A percentile compares a stretch with the other conserved stretches of the same genome.
Evolutionary conservation across 2,797 vertebrate genomes (phyloP).

Genomic region (Falco berigora): DNA sequence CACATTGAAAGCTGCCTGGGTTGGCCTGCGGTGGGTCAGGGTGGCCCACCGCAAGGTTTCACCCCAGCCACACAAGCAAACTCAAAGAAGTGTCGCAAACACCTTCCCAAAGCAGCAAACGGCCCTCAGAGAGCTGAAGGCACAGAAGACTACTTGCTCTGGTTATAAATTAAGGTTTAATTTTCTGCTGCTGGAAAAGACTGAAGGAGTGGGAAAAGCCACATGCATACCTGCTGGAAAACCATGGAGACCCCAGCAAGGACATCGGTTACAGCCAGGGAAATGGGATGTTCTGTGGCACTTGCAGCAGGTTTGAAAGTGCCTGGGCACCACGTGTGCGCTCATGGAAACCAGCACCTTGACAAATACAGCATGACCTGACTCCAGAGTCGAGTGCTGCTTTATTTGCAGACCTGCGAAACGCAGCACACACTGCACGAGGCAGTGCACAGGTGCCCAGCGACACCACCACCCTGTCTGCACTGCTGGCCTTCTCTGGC

Average conservation of each 20-base stretch:
- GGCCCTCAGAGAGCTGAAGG: neutral
- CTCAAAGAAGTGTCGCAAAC: neutral
- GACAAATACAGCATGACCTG: rapidly evolving
- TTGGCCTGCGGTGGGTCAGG: neutral
- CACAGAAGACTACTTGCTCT: neutral
- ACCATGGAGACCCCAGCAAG: neutral
- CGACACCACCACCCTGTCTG: neutral
- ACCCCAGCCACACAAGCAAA: neutral
- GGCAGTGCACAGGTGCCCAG: neutral
- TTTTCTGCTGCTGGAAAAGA: neutral
- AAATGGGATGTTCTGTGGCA: rapidly evolving
- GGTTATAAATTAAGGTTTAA: neutral
- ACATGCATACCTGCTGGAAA: rapidly evolving
- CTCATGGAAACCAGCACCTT: neutral
- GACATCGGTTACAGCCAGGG: rapidly evolving
- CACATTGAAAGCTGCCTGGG: neutral
- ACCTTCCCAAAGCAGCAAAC: neutral
- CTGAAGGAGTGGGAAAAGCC: neutral
- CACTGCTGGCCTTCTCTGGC: rapidly evolving
- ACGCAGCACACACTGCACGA: rapidly evolving
- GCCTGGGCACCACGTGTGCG: rapidly evolving
- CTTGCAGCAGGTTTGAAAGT: neutral
- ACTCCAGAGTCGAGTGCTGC: rapidly evolving
- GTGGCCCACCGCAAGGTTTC: neutral
- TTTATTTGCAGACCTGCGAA: neutral